Percentiles rank a stretch among this genome's conserved stretches.
Evolutionary conservation across 1,140 invertebrate species (phyloP).

Genomic region (Habropoda laboriosa): DNA sequence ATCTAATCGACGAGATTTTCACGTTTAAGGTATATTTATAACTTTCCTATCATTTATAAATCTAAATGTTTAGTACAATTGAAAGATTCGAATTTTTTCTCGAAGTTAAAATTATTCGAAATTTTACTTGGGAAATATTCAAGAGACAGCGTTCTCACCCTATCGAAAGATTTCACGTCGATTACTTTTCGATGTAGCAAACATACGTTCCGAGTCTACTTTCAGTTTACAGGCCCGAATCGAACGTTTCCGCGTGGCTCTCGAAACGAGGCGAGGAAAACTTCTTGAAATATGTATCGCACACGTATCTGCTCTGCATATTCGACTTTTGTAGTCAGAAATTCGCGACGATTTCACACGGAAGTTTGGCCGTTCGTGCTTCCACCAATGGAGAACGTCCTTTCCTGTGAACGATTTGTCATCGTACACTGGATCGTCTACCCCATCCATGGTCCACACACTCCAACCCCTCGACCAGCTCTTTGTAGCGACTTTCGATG

Average conservation of each 20-base stretch:
- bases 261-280: neutral
- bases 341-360: neutral
- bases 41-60: no score
- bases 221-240: neutral
- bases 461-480: neutral
- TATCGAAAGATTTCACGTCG: neutral
- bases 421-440: constrained; percentile 35
- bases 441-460: neutral
- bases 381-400: constrained; percentile 21
- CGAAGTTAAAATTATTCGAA: no score
- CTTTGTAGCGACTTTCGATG: constrained; percentile 23
- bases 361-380: constrained; percentile 6
- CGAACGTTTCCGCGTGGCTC: neutral
- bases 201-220: neutral
- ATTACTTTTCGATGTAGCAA: neutral
- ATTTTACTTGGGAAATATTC: no score
- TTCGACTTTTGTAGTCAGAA: neutral
- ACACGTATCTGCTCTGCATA: neutral
- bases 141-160: no score
- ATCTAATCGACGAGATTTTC: neutral
- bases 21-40: no score
- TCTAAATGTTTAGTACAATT: no score
- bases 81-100: no score
- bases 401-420: constrained; percentile 55
- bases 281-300: neutral